phyloP scores from a whole-genome alignment of 2,888 invertebrate genomes.

The Cryptophagus acutangulus region DNA sequence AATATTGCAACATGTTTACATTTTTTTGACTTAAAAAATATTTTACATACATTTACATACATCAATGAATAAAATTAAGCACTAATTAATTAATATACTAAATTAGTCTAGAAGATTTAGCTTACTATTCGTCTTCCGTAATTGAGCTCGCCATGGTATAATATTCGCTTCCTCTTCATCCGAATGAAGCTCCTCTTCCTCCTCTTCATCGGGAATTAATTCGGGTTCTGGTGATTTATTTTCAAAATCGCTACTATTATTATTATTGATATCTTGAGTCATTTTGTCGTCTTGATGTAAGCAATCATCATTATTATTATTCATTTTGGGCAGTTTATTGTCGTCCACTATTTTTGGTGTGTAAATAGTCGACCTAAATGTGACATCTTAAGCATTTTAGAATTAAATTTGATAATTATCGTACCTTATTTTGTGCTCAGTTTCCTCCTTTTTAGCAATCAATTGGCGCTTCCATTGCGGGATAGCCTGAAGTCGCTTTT shows the following conservation, averaged over 20 bases:
- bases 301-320: slow-evolving; percentile 46
- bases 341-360: slow-evolving; percentile 66
- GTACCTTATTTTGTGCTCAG: slow-evolving; percentile 72
- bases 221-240: slow-evolving; percentile 39
- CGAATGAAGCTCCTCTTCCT: slow-evolving; percentile 23
- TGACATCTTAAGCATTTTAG: background rate
- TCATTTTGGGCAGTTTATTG: slow-evolving; percentile 48
- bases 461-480: slow-evolving; percentile 94
- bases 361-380: slow-evolving; percentile 60
- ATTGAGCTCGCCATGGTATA: slow-evolving; percentile 85
- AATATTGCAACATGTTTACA: too few relatives aligned
- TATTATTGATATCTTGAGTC: slow-evolving; percentile 37
- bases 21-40: too few relatives aligned
- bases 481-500: slow-evolving; percentile 76
- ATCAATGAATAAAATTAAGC: background rate
- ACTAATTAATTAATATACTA: background rate
- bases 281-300: slow-evolving; percentile 39
- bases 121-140: slow-evolving; percentile 86
- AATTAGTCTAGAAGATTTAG: slow-evolving; percentile 69
- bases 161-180: slow-evolving; percentile 59
- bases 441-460: slow-evolving; percentile 73
- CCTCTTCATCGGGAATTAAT: slow-evolving; percentile 25
- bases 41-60: background rate
- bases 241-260: too few relatives aligned
- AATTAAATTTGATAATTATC: slow-evolving; percentile 20